These are phyloP conservation scores for Andrena dorsata DNA, from an alignment of 2,888 invertebrate genomes.

Conservation along the genomic window DNA sequence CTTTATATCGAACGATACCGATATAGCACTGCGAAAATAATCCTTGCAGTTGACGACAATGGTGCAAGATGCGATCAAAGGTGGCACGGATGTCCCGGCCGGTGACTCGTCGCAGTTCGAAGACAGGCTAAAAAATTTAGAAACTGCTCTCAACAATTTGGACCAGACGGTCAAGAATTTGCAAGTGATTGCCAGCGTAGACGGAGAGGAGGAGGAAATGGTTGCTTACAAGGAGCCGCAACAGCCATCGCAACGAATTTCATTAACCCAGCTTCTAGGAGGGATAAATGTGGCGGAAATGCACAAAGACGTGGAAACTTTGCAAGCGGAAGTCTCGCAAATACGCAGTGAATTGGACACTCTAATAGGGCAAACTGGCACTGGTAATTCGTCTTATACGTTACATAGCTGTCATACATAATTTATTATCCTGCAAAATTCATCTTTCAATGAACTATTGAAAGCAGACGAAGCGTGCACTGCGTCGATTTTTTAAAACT, in stretches of 20 bases:
- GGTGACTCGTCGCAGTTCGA: conserved; percentile 85
- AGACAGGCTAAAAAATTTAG: conserved; percentile 67
- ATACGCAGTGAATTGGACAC: conserved; percentile 61
- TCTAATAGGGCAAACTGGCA: conserved; percentile 27
- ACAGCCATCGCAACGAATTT: conserved; percentile 14
- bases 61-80: conserved; percentile 76
- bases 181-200: conserved; percentile 29
- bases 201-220: neutral
- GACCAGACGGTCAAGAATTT: conserved; percentile 48
- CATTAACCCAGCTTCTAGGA: conserved; percentile 47
- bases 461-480: no score
- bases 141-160: conserved; percentile 58
- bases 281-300: conserved; percentile 66
- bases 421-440: no score
- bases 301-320: conserved; percentile 51
- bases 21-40: neutral
- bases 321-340: conserved; percentile 64
- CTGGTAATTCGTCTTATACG: conserved; percentile 23
- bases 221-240: neutral
- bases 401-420: neutral
- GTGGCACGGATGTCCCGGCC: conserved; percentile 7
- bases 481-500: no score
- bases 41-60: conserved; percentile 69
- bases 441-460: no score
- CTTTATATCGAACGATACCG: neutral